phyloP scores from a whole-genome alignment of 2,113 vertebrate species.

The Ginglymostoma cirratum region DNA sequence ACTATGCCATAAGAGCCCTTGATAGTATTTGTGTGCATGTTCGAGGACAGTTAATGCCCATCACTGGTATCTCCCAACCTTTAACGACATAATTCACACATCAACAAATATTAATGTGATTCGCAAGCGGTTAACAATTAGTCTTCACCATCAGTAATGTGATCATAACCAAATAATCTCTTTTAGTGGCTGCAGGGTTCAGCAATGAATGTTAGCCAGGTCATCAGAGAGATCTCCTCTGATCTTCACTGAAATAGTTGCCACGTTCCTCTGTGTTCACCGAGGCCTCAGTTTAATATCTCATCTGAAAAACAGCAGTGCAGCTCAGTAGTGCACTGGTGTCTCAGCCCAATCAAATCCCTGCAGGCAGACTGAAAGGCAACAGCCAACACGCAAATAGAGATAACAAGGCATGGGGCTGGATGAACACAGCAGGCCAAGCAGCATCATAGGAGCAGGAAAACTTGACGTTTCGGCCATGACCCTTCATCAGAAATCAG shows the following conservation, averaged over 20 bases:
- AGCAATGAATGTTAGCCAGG: not conserved
- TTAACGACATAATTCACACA: no score
- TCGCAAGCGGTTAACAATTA: not conserved
- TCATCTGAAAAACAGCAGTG: not conserved
- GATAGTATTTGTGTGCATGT: no score
- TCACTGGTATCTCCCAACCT: no score
- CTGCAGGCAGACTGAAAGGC: not conserved
- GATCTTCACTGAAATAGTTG: not conserved
- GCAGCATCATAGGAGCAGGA: no score
- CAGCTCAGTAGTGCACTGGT: not conserved
- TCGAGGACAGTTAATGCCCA: no score
- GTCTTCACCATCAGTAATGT: not conserved
- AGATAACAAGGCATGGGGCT: no score
- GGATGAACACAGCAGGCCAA: no score
- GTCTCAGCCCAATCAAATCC: not conserved
- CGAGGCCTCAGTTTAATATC: not conserved
- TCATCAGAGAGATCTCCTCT: not conserved
- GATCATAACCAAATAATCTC: not conserved
- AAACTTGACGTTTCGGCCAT: no score
- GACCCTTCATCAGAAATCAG: no score
- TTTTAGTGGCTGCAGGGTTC: not conserved
- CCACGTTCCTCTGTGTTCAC: not conserved
- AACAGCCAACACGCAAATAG: not conserved
- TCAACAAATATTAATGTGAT: no score
- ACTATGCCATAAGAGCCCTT: no score